These are phyloP conservation scores for Malacosoma neustria DNA, from an alignment of 2,888 invertebrate species.

Conservation along the genomic window DNA sequence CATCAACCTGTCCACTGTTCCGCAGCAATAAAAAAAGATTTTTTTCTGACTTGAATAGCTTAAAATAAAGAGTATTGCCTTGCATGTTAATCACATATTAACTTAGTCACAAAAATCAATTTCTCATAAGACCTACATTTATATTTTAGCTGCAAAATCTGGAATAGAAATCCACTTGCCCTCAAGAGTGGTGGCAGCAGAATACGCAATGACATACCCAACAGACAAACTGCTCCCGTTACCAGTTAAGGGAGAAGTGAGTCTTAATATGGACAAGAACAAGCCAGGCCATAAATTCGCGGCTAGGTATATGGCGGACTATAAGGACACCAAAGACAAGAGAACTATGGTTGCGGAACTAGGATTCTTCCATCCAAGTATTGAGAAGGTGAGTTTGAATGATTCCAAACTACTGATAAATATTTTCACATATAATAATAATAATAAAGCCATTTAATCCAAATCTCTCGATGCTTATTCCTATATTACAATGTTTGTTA, in stretches of 20 bases:
- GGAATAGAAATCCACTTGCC: constrained; percentile 79
- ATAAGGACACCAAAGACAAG: constrained; percentile 55
- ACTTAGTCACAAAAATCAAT: too few relatives aligned
- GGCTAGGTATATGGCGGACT: constrained; percentile 68
- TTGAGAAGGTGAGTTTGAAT: constrained; percentile 71
- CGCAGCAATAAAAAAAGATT: too few relatives aligned
- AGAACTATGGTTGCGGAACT: constrained; percentile 70
- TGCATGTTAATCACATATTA: too few relatives aligned
- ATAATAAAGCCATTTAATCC: too few relatives aligned
- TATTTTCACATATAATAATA: too few relatives aligned
- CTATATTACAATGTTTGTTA: too few relatives aligned
- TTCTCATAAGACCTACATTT: too few relatives aligned
- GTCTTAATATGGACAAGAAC: constrained; percentile 82
- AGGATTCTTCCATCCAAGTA: constrained; percentile 79
- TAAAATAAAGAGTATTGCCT: too few relatives aligned
- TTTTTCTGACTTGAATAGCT: too few relatives aligned
- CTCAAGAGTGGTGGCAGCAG: constrained; percentile 78
- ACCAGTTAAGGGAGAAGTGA: constrained; percentile 76
- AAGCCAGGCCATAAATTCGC: constrained; percentile 81
- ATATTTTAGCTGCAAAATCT: constrained; percentile 11
- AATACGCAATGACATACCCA: constrained; percentile 68
- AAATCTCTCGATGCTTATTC: too few relatives aligned
- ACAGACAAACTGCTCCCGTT: constrained; percentile 63
- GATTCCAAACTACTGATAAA: too few relatives aligned
- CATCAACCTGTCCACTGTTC: too few relatives aligned